Evolutionary conservation across 2,113 vertebrate species (phyloP), one percentile per base, ranked within the genome.

Genomic region (Aspidoscelis tigris): DNA sequence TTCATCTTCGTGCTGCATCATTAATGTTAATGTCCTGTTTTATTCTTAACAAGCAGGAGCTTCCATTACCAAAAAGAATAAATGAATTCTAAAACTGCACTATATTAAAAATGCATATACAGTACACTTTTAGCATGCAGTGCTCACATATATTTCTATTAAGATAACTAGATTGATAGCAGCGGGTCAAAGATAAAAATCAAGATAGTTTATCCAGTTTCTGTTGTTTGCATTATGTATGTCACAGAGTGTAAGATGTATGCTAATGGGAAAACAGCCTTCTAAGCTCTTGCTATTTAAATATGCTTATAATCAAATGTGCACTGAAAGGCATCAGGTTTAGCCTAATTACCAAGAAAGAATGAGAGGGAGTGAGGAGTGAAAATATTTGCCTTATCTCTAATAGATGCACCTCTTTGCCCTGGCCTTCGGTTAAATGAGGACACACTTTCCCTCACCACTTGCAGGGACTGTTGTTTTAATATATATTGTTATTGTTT

Each of bases 11-110:
- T 91, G 50, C 89, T 90, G 86, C 90, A 92, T 92, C 85, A 88
- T 94, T 92, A 93, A 90, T 76, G 47, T 64, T 93, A 91, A 93
- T 91, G 92, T 91, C 93, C 77, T 88, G 74, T 91, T 55, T 92
- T 86, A 76, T 82, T 88, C 80, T 80, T 84, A 79, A 87, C 64
- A 91, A 92, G 73, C 8, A 86, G 55, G 92, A 89, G 86, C 74
- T 89, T 93, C 83, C 79, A 89, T 90, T 91, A 89, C 77, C 21
- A 87, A 88, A 89, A 82, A 44, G 75, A 95, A 94, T 90, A 94
- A 90, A 93, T 93, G n/a, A 94, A 94, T 93, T 88, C 69, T 88
- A 91, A 89, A 90, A 89, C 55, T 91, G 3, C 4, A 50, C 39
- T 79, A 71, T 68, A 90, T 65, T 91, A 88, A 92, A 92, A 89